These are phyloP conservation scores for Busseola fusca DNA, from an alignment of 2,888 invertebrate species.

Conservation along the genomic window DNA sequence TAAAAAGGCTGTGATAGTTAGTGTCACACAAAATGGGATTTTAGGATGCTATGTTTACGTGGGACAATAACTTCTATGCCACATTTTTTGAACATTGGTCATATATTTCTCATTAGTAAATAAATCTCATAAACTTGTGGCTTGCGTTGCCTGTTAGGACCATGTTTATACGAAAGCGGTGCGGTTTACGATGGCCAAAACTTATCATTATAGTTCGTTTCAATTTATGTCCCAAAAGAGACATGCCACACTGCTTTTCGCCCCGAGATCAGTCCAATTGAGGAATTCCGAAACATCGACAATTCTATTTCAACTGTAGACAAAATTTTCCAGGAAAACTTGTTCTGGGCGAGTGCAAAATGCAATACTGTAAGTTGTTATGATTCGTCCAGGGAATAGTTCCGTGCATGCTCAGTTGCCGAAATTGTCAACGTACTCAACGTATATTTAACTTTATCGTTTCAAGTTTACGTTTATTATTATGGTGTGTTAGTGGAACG, in stretches of 20 bases:
- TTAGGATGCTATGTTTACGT: not conserved
- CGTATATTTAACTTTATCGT: slow-evolving; percentile 61
- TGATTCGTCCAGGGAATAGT: slow-evolving; percentile 64
- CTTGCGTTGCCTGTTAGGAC: too few species aligned
- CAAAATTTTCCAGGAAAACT: slow-evolving; percentile 57
- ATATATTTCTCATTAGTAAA: too few species aligned
- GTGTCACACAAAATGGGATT: not conserved
- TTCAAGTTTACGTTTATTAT: slow-evolving; percentile 56
- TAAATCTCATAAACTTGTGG: too few species aligned
- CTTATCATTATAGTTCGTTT: not conserved
- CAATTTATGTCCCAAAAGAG: slow-evolving; percentile 11
- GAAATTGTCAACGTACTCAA: slow-evolving; percentile 59
- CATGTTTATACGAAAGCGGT: not conserved
- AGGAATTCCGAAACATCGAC: slow-evolving; percentile 53
- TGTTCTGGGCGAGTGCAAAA: slow-evolving; percentile 59
- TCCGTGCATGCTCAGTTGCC: slow-evolving; percentile 46
- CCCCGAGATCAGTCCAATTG: slow-evolving; percentile 36
- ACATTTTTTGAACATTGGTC: not conserved
- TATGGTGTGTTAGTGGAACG: slow-evolving; percentile 39
- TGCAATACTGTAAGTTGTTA: slow-evolving; percentile 67
- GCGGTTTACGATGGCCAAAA: not conserved
- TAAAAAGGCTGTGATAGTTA: not conserved
- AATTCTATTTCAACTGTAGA: slow-evolving; percentile 56
- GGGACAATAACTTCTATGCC: not conserved
- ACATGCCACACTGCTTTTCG: slow-evolving; percentile 21